Evolutionary conservation across 2,888 invertebrate species (phyloP), one percentile per base, ranked within the genome.

Genomic region (Clepsis dumicolana): DNA sequence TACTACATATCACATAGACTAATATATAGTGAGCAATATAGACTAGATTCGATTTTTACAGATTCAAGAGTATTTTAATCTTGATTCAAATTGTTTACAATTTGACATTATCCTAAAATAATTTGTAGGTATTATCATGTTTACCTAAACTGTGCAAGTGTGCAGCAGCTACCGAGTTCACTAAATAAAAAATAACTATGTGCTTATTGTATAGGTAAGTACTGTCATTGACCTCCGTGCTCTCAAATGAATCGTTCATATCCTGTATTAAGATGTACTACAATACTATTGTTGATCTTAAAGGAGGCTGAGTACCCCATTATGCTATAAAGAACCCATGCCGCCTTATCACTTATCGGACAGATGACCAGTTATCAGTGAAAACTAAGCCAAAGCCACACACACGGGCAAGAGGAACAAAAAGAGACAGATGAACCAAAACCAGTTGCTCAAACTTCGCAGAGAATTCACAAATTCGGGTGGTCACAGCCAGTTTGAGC

Each of bases 361-460:
- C 59, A 70, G 73, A 72, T 70, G 64, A 66, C 68, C 71, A 70
- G 65, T 70, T 70, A 68, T 57, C 64, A 44, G 38, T 64, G 77
- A 78, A 83, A 87, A 75, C 77, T 87, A 77, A 85, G 82, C 77
- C 83, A 84, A 80, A 78, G 82, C 77, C 83, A 84, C 79, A 78
- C 76, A 56, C 70, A 83, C 90, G 89, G 87, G 88, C 89, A 89
- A 83, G 84, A 75, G 75, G 74, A 72, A 71, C 73, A 75, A 75
- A 78, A 75, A 76, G 77, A 80, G 83, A 85, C 78, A 80, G 79
- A 78, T 75, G 80, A 79, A 68, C 54, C 57, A 53, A 87, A 90
- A 90, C 87, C 85, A 85, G 89, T 90, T 86, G 82, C 85, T 83
- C 88, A 89, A 90, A 90, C 91, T 91, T 92, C 91, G 90, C 90